These are phyloP conservation scores for Busseola fusca DNA, from an alignment of 2,888 invertebrate species.

Conservation along the genomic window DNA sequence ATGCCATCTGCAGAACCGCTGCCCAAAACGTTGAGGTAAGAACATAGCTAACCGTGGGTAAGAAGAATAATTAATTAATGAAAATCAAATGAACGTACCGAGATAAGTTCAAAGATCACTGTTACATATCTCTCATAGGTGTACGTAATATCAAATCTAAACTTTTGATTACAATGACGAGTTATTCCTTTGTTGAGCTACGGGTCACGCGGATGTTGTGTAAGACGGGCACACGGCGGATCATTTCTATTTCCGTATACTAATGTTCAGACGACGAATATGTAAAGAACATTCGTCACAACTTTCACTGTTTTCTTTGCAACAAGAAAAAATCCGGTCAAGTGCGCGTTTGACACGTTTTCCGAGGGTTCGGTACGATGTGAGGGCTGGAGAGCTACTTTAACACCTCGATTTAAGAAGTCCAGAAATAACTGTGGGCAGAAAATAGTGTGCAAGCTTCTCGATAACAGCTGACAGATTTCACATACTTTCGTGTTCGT, in stretches of 20 bases:
- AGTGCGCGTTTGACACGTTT: slow-evolving; percentile 42
- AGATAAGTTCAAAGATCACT: no score
- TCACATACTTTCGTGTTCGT: not conserved
- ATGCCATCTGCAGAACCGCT: not conserved
- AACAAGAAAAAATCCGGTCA: slow-evolving; percentile 37
- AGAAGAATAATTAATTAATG: not conserved
- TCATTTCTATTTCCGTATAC: not conserved
- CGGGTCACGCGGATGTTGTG: not conserved
- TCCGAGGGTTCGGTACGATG: not conserved
- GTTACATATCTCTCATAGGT: not conserved
- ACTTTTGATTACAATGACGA: not conserved
- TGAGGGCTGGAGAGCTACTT: slow-evolving; percentile 22
- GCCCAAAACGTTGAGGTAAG: not conserved
- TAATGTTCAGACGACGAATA: not conserved
- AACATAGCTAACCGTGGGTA: no score
- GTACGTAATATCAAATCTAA: not conserved
- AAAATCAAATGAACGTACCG: not conserved
- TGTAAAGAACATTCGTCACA: slow-evolving; percentile 15
- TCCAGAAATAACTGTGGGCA: not conserved
- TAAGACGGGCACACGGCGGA: no score
- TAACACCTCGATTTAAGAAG: not conserved
- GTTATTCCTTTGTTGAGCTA: not conserved
- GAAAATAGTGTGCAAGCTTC: not conserved
- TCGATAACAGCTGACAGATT: not conserved
- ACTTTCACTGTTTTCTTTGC: slow-evolving; percentile 12